Evolutionary conservation across 2,797 vertebrate genomes (phyloP).

Genomic region (Myripristis jacobus): DNA sequence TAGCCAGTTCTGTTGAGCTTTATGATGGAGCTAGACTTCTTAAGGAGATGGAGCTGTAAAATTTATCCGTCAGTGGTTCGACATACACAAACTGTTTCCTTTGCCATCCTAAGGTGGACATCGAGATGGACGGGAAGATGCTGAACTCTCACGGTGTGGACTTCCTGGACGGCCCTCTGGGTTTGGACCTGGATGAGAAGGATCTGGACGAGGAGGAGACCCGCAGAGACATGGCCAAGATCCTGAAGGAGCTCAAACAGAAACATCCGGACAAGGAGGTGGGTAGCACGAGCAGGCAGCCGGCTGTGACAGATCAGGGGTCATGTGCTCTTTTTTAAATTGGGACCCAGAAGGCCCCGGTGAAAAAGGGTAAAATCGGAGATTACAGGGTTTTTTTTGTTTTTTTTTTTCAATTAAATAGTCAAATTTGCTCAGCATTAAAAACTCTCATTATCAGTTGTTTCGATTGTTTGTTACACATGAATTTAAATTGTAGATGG

Average conservation of each 20-base stretch:
- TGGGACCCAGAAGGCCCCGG: too few species aligned
- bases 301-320: too few species aligned
- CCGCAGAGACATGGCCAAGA: constrained; percentile 97
- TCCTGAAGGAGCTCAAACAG: constrained; percentile 98
- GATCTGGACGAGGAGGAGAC: constrained; percentile 97
- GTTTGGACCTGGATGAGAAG: constrained; percentile 92
- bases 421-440: too few species aligned
- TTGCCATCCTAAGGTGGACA: constrained; percentile 83
- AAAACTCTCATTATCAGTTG: too few species aligned
- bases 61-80: not conserved
- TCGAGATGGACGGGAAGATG: constrained; percentile 99
- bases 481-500: too few species aligned
- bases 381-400: too few species aligned
- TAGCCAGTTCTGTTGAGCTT: not conserved
- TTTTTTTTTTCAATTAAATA: too few species aligned
- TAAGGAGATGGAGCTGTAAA: not conserved
- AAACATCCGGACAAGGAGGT: constrained; percentile 98
- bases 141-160: constrained; percentile 96
- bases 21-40: not conserved
- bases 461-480: too few species aligned
- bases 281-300: not conserved
- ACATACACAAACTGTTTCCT: not conserved
- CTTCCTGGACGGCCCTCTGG: constrained; percentile 92
- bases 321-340: too few species aligned
- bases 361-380: too few species aligned